Conservation (phyloP, 2,888 invertebrate genomes). For the Thymelicus lineola region DNA sequence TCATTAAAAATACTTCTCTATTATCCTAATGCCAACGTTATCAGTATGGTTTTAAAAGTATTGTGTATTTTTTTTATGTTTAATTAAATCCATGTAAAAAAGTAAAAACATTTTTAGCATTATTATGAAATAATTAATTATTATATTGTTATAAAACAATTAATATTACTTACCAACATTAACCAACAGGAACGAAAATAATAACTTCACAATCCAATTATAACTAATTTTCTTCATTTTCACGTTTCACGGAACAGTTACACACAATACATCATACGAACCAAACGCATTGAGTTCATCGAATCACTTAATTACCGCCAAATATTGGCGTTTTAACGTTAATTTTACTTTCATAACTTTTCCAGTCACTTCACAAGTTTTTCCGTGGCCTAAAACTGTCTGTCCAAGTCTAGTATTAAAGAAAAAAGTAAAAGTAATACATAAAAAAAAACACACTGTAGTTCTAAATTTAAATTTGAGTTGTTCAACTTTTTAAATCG, state of each 20-base stretch:
- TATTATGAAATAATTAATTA: no score
- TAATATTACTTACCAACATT: slow-evolving; percentile 66
- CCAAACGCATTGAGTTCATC: slow-evolving; percentile 42
- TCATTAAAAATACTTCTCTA: no score
- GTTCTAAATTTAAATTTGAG: slow-evolving; percentile 25
- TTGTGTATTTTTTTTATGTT: no score
- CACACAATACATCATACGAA: slow-evolving; percentile 47
- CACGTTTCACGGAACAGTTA: slow-evolving; percentile 51
- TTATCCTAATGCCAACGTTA: no score
- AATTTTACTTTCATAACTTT: slow-evolving; percentile 48
- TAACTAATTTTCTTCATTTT: slow-evolving; percentile 68
- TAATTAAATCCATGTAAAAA: no score
- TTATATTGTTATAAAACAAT: slow-evolving; percentile 3
- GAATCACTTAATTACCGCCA: slow-evolving; percentile 52
- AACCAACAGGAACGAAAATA: slow-evolving; percentile 57
- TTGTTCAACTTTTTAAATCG: slow-evolving; percentile 35
- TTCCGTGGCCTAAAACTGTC: slow-evolving; percentile 19
- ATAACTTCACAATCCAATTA: slow-evolving; percentile 62
- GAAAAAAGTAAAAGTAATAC: slow-evolving; percentile 1
- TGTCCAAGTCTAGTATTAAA: slow-evolving; percentile 2
- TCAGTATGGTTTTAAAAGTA: no score
- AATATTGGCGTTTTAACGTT: slow-evolving; percentile 48
- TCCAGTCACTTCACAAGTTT: slow-evolving; percentile 44
- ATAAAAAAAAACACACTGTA: not conserved
- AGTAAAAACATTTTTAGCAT: no score